These are phyloP conservation scores for Chloromyia formosa DNA, from an alignment of 2,888 invertebrate species.

Conservation along the genomic window DNA sequence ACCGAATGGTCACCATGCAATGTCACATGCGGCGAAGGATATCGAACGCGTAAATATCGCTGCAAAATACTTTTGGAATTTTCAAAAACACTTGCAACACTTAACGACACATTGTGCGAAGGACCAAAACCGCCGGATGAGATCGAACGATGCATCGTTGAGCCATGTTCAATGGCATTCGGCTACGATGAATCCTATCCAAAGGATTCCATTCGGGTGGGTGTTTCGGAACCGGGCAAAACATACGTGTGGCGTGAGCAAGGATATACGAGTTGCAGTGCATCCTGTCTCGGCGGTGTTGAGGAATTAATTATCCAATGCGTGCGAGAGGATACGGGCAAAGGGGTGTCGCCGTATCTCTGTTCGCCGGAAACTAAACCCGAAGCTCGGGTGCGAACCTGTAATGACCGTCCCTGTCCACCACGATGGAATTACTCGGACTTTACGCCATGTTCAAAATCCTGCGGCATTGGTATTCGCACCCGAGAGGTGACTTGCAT, in stretches of 20 bases:
- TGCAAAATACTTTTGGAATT: constrained; percentile 96
- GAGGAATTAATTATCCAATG: constrained; percentile 90
- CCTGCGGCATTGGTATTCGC: constrained; percentile 94
- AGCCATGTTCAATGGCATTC: constrained; percentile 75
- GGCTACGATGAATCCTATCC: constrained; percentile 65
- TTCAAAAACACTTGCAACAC: constrained; percentile 84
- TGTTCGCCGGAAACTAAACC: constrained; percentile 89
- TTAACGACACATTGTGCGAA: constrained; percentile 88
- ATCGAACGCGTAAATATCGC: constrained; percentile 84
- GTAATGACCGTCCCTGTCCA: constrained; percentile 95
- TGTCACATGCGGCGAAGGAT: constrained; percentile 89
- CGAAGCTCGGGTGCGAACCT: constrained; percentile 86
- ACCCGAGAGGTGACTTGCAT: constrained; percentile 76
- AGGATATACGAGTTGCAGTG: constrained; percentile 93
- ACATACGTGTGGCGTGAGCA: constrained; percentile 90
- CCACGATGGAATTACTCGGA: constrained; percentile 93
- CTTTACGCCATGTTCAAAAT: constrained; percentile 88
- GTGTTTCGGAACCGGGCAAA: constrained; percentile 78
- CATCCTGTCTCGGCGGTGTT: constrained; percentile 89
- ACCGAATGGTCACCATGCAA: constrained; percentile 91
- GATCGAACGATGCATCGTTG: constrained; percentile 81
- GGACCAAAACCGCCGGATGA: constrained; percentile 85
- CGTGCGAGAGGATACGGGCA: constrained; percentile 84
- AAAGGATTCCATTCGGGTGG: constrained; percentile 68
- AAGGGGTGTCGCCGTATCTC: constrained; percentile 86